These are phyloP conservation scores for Beaufortia kweichowensis DNA, from an alignment of 2,113 vertebrate genomes.

Conservation along the genomic window DNA sequence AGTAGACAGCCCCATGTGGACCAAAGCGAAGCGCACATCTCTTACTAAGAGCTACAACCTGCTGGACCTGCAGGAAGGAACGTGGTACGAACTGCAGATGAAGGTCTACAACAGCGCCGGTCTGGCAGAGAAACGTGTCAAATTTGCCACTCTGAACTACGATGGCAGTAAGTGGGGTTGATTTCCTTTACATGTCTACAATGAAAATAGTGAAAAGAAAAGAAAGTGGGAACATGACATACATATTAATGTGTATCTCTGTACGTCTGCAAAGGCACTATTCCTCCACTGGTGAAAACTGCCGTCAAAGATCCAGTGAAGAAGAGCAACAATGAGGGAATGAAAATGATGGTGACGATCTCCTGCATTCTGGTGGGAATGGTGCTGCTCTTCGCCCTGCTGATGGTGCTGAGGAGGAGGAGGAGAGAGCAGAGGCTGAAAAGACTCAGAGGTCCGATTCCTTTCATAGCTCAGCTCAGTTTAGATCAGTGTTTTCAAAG, in stretches of 20 bases:
- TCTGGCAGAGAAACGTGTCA: conserved; percentile 84
- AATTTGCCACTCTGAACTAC: conserved; percentile 84
- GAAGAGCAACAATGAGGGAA: conserved; percentile 82
- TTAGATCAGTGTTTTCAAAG: conserved; percentile 9
- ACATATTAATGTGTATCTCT: not conserved
- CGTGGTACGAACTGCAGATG: conserved; percentile 88
- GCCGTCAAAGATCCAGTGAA: conserved; percentile 85
- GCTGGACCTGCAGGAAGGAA: conserved; percentile 84
- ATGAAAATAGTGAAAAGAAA: too few species aligned
- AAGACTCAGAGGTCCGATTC: conserved; percentile 88
- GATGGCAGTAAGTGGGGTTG: conserved; percentile 82
- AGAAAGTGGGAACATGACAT: too few species aligned
- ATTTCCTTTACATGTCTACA: not conserved
- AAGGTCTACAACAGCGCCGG: conserved; percentile 86
- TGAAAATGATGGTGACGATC: conserved; percentile 98
- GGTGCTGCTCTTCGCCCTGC: conserved; percentile 85
- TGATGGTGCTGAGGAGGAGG: conserved; percentile 88
- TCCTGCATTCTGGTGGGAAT: conserved; percentile 92
- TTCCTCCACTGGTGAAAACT: conserved; percentile 93
- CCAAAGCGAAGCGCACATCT: conserved; percentile 81
- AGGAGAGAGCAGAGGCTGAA: conserved; percentile 94
- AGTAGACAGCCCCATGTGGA: conserved; percentile 81
- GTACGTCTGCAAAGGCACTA: conserved; percentile 80
- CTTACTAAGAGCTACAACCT: conserved; percentile 85
- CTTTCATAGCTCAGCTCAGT: not conserved